phyloP scores from a whole-genome alignment of 2,888 invertebrate genomes.

The Alcis repandata region DNA sequence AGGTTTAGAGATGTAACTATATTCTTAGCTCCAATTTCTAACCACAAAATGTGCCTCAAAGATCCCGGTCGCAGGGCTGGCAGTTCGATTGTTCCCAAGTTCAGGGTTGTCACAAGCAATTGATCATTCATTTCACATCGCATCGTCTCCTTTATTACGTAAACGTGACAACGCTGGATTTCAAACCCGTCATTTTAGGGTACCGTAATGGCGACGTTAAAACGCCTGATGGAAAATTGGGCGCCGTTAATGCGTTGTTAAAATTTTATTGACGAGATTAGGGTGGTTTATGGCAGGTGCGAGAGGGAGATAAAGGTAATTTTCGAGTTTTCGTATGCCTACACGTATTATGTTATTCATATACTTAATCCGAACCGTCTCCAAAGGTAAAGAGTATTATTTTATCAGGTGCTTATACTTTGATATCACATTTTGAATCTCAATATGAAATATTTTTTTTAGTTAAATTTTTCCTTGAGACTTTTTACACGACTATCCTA shows the following conservation, averaged over 20 bases:
- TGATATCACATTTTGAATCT: no score
- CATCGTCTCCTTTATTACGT: conserved; percentile 61
- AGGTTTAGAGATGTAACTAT: not conserved
- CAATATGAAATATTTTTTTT: no score
- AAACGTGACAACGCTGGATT: conserved; percentile 64
- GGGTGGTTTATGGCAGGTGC: conserved; percentile 32
- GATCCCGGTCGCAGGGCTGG: not conserved
- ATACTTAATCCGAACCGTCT: no score
- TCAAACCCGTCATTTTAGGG: conserved; percentile 46
- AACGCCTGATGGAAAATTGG: conserved; percentile 37
- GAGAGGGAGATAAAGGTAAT: conserved; percentile 19
- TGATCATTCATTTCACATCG: conserved; percentile 67
- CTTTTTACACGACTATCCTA: no score
- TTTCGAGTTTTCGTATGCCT: conserved; percentile 17
- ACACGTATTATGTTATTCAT: not conserved
- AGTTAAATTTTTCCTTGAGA: no score
- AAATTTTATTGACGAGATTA: conserved; percentile 37
- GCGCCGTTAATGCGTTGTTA: conserved; percentile 31
- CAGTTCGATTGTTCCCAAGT: conserved; percentile 17
- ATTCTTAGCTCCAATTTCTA: not conserved
- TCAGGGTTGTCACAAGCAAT: conserved; percentile 49
- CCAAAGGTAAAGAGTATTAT: no score
- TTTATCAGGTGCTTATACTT: no score
- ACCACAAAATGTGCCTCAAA: conserved; percentile 3
- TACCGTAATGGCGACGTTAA: conserved; percentile 34